These are phyloP conservation scores for Fragum fragum DNA, from an alignment of 2,888 invertebrate species.

Conservation along the genomic window DNA sequence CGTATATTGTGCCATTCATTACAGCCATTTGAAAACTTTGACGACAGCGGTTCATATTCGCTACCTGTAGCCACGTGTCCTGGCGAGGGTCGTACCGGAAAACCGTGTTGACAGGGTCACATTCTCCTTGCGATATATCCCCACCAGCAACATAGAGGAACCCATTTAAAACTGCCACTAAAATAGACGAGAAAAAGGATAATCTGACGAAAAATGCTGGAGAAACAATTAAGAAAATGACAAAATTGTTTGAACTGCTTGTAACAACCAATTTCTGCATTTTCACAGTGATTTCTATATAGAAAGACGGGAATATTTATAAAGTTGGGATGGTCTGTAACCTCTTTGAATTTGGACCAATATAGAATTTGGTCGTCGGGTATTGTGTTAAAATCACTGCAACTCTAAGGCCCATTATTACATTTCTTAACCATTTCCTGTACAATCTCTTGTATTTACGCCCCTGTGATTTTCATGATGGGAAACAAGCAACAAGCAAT, in stretches of 20 bases:
- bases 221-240: no score
- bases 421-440: no score
- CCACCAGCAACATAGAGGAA: conserved; percentile 80
- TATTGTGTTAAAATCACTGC: neutral
- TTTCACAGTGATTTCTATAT: no score
- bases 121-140: conserved; percentile 70
- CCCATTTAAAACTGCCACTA: conserved; percentile 73
- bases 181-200: neutral
- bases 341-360: neutral
- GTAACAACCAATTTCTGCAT: no score
- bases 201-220: no score
- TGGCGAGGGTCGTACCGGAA: conserved; percentile 76
- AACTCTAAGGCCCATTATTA: no score
- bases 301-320: no score
- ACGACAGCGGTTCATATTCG: conserved; percentile 73
- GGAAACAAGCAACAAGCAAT: no score
- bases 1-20: conserved; percentile 74
- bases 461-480: no score
- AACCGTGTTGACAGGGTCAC: conserved; percentile 68
- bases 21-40: conserved; percentile 78
- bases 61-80: conserved; percentile 74
- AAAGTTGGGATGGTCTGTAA: neutral
- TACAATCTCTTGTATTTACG: no score
- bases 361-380: neutral
- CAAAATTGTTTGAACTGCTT: no score